A percentile compares a stretch with the other conserved stretches of the same genome.
phyloP scores from a whole-genome alignment of 1,140 invertebrate genomes.

The Drosophila ambigua region DNA sequence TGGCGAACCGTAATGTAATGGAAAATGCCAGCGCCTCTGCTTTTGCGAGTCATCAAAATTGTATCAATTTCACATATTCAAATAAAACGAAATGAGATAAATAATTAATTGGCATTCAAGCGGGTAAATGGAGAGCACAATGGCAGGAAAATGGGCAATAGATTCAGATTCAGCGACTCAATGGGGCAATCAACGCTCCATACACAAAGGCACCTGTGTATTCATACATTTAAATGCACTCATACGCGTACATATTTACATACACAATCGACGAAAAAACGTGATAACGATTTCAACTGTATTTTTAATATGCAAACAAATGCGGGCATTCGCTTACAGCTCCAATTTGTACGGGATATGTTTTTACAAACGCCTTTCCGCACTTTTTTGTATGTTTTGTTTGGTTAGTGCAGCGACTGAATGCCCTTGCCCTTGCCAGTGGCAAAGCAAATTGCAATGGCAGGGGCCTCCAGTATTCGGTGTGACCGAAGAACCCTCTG shows the following conservation, averaged over 20 bases:
- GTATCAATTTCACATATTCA: slow-evolving; percentile 39
- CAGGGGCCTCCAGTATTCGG: slow-evolving; percentile 25
- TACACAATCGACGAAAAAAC: neutral
- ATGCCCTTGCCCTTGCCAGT: slow-evolving; percentile 31
- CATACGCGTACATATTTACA: neutral
- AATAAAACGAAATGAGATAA: slow-evolving; percentile 56
- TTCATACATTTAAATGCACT: neutral
- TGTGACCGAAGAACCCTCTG: slow-evolving; percentile 8
- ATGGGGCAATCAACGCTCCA: slow-evolving; percentile 41
- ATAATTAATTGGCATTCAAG: slow-evolving; percentile 58
- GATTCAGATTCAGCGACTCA: slow-evolving; percentile 26
- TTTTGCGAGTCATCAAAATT: neutral
- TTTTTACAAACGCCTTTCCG: slow-evolving; percentile 1
- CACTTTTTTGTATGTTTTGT: neutral
- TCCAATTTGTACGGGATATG: slow-evolving; percentile 26
- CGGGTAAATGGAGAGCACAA: slow-evolving; percentile 4
- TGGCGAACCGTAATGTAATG: slow-evolving; percentile 9
- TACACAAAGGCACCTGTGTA: slow-evolving; percentile 3
- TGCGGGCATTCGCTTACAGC: slow-evolving; percentile 17
- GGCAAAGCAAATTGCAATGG: neutral
- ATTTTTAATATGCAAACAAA: slow-evolving; percentile 39
- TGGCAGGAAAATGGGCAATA: slow-evolving; percentile 16
- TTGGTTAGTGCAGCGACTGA: neutral
- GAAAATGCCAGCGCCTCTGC: slow-evolving; percentile 9
- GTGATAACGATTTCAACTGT: slow-evolving; percentile 13